These are phyloP conservation scores for Lepeophtheirus nordmannii DNA, from an alignment of 2,888 invertebrate genomes.

Conservation along the genomic window DNA sequence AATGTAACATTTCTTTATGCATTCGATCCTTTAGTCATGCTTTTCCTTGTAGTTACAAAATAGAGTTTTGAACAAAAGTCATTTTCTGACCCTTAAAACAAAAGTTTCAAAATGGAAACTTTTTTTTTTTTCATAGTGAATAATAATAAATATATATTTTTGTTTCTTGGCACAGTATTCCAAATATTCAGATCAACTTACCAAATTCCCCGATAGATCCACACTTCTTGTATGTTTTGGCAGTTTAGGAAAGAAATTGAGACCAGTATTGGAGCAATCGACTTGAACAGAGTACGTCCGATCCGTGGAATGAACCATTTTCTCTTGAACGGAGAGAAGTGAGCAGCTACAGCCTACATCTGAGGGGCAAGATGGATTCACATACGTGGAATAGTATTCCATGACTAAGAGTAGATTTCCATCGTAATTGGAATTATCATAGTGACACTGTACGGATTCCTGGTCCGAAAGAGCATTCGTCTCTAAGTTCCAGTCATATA, in stretches of 20 bases:
- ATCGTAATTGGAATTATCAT: background rate
- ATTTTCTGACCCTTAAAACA: no score
- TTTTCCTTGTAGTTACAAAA: no score
- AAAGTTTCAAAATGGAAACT: no score
- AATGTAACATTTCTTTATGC: no score
- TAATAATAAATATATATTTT: no score
- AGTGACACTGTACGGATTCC: background rate
- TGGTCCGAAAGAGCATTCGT: background rate
- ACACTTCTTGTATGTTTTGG: slow-evolving; percentile 9
- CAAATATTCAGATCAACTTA: no score
- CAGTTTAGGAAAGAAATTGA: slow-evolving; percentile 11
- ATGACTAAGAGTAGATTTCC: slow-evolving; percentile 4
- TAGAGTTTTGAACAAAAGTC: no score
- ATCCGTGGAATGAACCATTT: background rate
- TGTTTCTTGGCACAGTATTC: no score
- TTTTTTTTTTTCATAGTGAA: no score
- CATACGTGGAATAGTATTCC: slow-evolving; percentile 9
- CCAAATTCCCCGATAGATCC: slow-evolving; percentile 12
- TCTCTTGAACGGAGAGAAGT: slow-evolving; percentile 1
- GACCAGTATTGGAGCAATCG: background rate
- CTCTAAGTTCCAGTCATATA: background rate
- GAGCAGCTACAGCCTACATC: background rate
- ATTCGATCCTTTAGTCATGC: no score
- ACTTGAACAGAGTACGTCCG: slow-evolving; percentile 7
- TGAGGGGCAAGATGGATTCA: slow-evolving; percentile 11